Percentiles rank a stretch among this genome's conserved stretches.
Conservation (phyloP, 37 sponge, comb jelly and placozoan genomes). For the Cladorhizidae sp. region DNA sequence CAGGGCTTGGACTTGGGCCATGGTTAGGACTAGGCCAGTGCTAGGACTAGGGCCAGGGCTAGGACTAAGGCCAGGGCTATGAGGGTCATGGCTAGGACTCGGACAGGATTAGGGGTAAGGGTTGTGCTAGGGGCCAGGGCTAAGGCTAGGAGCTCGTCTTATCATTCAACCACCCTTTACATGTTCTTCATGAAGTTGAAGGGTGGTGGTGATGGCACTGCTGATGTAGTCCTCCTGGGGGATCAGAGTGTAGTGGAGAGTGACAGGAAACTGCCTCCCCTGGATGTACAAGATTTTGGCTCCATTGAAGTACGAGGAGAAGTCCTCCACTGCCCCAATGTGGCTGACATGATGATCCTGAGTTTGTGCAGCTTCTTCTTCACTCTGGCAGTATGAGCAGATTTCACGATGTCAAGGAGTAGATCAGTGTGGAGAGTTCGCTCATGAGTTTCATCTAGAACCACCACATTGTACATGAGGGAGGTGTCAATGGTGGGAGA, state of each 20-base stretch:
- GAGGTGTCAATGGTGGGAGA: neutral
- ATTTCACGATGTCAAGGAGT: slow-evolving; percentile 90
- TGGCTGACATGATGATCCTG: slow-evolving; percentile 92
- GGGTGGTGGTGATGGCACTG: slow-evolving; percentile 76
- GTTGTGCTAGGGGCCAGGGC: too few species aligned
- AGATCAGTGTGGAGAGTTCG: slow-evolving; percentile 94
- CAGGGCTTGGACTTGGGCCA: too few species aligned
- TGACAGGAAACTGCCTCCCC: slow-evolving; percentile 90
- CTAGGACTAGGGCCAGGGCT: too few species aligned
- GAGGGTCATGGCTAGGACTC: too few species aligned
- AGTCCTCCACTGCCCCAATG: slow-evolving; percentile 84
- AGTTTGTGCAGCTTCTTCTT: slow-evolving; percentile 35
- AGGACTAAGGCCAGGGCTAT: too few species aligned
- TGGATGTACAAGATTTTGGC: slow-evolving; percentile 93
- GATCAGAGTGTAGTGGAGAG: slow-evolving; percentile 38
- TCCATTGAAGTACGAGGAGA: slow-evolving; percentile 78
- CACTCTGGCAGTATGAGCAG: slow-evolving; percentile 63
- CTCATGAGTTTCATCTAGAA: slow-evolving; percentile 96
- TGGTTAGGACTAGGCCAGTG: too few species aligned
- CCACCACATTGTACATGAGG: slow-evolving; percentile 68
- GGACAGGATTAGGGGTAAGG: too few species aligned
- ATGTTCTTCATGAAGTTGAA: slow-evolving; percentile 83
- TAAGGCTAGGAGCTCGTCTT: too few species aligned
- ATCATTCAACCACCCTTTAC: slow-evolving; percentile 24
- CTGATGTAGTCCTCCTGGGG: slow-evolving; percentile 89